Conservation (phyloP, 2,113 vertebrate genomes). For the Lophotis ruficrista region DNA sequence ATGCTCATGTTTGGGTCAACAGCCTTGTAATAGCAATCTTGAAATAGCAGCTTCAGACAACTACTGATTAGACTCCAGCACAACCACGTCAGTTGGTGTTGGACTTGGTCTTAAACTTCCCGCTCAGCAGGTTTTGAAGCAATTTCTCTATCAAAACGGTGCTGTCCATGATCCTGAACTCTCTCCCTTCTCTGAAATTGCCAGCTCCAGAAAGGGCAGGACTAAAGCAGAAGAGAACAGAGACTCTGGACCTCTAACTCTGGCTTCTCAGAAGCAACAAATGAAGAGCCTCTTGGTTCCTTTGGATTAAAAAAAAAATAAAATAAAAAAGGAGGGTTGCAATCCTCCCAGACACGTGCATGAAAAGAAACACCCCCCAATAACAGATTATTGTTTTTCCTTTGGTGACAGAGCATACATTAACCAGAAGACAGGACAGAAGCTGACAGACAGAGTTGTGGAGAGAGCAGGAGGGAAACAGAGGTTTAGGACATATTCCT, state of each 20-base stretch:
- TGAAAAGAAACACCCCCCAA: rapidly evolving
- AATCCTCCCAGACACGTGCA: not conserved
- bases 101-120: not conserved
- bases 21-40: not conserved
- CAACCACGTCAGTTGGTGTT: not conserved
- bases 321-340: not conserved
- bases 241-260: not conserved
- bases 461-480: not conserved
- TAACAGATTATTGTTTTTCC: rapidly evolving
- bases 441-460: not conserved
- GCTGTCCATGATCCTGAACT: not conserved
- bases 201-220: not conserved
- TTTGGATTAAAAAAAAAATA: not conserved
- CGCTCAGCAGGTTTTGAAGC: not conserved
- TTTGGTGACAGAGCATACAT: not conserved
- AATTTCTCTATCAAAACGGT: not conserved
- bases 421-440: not conserved
- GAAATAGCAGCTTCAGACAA: not conserved
- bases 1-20: not conserved
- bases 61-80: not conserved
- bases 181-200: not conserved
- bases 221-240: not conserved
- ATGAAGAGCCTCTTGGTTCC: not conserved
- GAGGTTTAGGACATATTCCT: not conserved
- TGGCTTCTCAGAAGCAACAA: not conserved